Conservation (phyloP, 2,888 invertebrate species). For the Drosophila hawaiiensis region DNA sequence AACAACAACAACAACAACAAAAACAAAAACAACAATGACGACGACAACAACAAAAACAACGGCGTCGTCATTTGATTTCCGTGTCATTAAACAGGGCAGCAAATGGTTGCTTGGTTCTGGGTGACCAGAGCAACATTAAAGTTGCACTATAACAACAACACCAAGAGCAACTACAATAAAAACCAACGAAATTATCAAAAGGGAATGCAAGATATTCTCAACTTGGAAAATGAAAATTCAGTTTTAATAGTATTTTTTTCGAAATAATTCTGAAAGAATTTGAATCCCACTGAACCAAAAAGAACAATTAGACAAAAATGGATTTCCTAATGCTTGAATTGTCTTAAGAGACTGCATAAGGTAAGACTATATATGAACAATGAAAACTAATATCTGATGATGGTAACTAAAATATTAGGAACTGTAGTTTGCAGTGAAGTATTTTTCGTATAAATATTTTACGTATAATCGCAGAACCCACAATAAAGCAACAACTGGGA, state of each 20-base stretch:
- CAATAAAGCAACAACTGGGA: not conserved
- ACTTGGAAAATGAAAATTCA: not conserved
- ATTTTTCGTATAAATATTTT: not conserved
- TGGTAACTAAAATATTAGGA: not conserved
- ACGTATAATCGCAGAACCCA: not conserved
- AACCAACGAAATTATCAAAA: not conserved
- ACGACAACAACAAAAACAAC: not conserved
- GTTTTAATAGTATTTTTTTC: not conserved
- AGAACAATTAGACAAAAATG: not conserved
- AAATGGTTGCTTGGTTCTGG: constrained; percentile 22
- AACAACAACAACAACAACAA: constrained; percentile 2
- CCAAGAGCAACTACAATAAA: not conserved
- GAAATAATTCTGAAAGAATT: not conserved
- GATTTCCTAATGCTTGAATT: not conserved
- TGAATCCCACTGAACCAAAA: not conserved
- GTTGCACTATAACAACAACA: constrained; percentile 15
- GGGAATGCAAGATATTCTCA: not conserved
- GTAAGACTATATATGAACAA: not conserved
- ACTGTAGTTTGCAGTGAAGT: not conserved
- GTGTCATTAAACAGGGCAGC: constrained; percentile 68
- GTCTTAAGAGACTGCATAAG: not conserved
- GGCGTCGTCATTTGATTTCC: constrained; percentile 70
- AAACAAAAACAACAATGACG: not conserved
- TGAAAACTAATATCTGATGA: not conserved
- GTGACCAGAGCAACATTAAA: constrained; percentile 31